Evolutionary conservation across 2,113 vertebrate genomes (phyloP).

Genomic region (Saccopteryx leptura): DNA sequence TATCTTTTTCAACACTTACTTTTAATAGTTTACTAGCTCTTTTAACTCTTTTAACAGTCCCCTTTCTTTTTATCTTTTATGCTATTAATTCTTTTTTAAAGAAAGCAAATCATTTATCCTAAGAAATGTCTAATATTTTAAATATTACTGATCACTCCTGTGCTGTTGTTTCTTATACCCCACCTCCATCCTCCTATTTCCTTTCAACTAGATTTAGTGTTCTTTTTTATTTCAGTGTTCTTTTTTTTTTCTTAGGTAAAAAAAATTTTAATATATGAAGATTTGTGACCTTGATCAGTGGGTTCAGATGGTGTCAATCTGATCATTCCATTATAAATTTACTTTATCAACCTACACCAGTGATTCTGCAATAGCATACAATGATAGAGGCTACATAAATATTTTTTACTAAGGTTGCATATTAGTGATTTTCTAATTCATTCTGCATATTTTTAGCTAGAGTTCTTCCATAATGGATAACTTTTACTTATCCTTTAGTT

Average conservation of each 20-base stretch:
- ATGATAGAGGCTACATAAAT: background rate
- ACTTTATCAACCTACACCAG: background rate
- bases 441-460: background rate
- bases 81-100: background rate
- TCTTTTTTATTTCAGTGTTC: background rate
- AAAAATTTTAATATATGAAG: background rate
- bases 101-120: background rate
- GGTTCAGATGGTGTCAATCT: background rate
- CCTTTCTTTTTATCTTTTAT: background rate
- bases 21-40: no score
- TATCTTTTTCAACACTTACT: no score
- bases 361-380: background rate
- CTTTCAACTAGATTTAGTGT: background rate
- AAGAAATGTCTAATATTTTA: background rate
- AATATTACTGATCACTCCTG: background rate
- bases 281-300: background rate
- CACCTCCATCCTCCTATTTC: background rate
- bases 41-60: no score
- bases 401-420: background rate
- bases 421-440: conserved; percentile 38
- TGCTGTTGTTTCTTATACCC: background rate
- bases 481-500: background rate
- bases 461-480: background rate
- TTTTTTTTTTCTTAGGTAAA: background rate
- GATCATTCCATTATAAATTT: background rate